Conservation (phyloP, 2,113 vertebrate genomes). For the Semicossyphus pulcher region DNA sequence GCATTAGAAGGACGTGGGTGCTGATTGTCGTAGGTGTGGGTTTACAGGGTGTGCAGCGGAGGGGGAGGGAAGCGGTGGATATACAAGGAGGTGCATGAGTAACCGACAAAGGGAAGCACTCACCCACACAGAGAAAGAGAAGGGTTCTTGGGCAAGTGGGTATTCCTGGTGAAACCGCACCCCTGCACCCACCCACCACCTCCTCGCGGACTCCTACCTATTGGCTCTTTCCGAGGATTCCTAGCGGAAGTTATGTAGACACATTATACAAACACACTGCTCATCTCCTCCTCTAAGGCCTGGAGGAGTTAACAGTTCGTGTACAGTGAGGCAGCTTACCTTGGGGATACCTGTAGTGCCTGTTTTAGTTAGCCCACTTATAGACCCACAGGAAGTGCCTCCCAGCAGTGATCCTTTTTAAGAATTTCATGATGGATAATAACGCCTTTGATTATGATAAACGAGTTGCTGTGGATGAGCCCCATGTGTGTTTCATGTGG, state of each 20-base stretch:
- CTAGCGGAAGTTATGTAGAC: constrained; percentile 66
- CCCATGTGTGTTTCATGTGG: background rate
- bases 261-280: constrained; percentile 54
- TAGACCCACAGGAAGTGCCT: background rate
- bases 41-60: constrained; percentile 73
- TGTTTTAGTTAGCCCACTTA: background rate
- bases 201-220: constrained; percentile 77
- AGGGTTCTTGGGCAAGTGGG: constrained; percentile 80
- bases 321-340: constrained; percentile 14
- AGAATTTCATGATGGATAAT: constrained; percentile 4
- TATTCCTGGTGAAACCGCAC: constrained; percentile 82
- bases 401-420: constrained; percentile 9
- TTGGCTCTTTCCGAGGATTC: constrained; percentile 77
- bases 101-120: constrained; percentile 85
- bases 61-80: constrained; percentile 66
- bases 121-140: constrained; percentile 81
- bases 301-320: constrained; percentile 21
- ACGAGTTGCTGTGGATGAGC: constrained; percentile 1
- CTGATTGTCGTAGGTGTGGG: constrained; percentile 84
- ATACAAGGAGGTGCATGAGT: constrained; percentile 81
- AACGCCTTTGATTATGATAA: background rate
- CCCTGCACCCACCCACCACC: constrained; percentile 70
- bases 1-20: constrained; percentile 82
- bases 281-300: constrained; percentile 39
- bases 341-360: background rate